Evolutionary conservation across 2,888 invertebrate genomes (phyloP).

Genomic region (Autographa gamma): DNA sequence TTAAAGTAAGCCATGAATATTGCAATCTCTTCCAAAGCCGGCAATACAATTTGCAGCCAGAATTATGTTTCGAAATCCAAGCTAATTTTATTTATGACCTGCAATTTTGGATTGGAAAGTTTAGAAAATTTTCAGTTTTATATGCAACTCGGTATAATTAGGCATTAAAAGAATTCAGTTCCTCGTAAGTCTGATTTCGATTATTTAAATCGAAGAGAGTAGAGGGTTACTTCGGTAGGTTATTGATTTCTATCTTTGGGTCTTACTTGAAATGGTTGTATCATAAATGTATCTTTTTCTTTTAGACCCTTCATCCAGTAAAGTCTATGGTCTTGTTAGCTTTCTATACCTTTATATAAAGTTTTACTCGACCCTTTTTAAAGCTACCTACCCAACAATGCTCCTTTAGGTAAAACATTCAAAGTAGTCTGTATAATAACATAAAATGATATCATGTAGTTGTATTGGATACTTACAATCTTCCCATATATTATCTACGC

Average conservation of each 20-base stretch:
- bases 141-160: background rate
- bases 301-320: background rate
- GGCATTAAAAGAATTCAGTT: no score
- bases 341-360: background rate
- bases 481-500: conserved; percentile 58
- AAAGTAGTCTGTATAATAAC: background rate
- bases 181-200: no score
- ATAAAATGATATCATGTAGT: conserved; percentile 29
- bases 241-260: no score
- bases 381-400: background rate
- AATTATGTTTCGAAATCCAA: conserved; percentile 13
- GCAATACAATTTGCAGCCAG: conserved; percentile 26
- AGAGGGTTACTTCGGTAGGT: no score
- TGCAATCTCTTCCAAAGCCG: conserved; percentile 24
- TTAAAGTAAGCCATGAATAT: conserved; percentile 24
- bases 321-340: background rate
- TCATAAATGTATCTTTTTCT: no score
- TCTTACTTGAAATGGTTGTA: no score
- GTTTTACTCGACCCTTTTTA: no score
- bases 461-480: conserved; percentile 37
- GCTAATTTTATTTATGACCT: conserved; percentile 25
- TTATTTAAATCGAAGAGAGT: no score
- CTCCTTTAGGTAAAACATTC: background rate
- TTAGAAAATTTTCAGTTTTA: background rate
- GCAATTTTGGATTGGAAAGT: conserved; percentile 13